phyloP scores from a whole-genome alignment of 1,140 invertebrate species.

The honey bee (Apis mellifera) region DNA sequence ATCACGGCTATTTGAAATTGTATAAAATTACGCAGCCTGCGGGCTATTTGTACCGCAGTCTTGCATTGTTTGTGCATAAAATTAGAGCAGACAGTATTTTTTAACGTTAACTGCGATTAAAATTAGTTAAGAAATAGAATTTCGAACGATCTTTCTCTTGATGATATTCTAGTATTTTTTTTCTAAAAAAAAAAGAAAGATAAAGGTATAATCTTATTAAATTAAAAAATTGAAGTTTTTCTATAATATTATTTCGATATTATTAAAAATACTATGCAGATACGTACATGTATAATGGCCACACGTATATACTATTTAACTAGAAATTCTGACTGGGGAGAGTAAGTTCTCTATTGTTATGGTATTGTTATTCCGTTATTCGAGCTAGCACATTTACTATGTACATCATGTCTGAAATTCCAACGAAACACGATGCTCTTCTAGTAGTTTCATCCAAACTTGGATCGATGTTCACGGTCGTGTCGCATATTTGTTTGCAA shows the following conservation, averaged over 20 bases:
- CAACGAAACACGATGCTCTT: conserved; percentile 4
- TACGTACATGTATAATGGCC: too few species aligned
- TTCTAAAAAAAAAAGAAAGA: too few species aligned
- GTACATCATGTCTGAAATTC: neutral
- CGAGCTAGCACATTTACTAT: neutral
- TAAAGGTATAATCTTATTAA: too few species aligned
- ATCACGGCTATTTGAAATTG: neutral
- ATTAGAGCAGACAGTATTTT: neutral
- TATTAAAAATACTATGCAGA: too few species aligned
- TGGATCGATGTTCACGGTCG: neutral
- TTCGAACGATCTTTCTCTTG: neutral
- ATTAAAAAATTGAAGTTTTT: too few species aligned
- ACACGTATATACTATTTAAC: neutral
- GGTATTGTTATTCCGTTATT: neutral
- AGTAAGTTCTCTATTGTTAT: neutral
- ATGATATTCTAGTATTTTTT: too few species aligned
- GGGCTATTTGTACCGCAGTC: neutral
- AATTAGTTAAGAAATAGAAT: neutral
- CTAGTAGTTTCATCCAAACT: neutral
- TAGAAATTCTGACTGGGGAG: neutral
- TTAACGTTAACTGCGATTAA: neutral
- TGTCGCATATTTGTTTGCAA: neutral
- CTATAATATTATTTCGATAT: too few species aligned
- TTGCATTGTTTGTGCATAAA: neutral
- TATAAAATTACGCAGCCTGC: neutral